These are phyloP conservation scores for Diploscapter pachys DNA, from an alignment of 1,140 invertebrate species.

Conservation along the genomic window DNA sequence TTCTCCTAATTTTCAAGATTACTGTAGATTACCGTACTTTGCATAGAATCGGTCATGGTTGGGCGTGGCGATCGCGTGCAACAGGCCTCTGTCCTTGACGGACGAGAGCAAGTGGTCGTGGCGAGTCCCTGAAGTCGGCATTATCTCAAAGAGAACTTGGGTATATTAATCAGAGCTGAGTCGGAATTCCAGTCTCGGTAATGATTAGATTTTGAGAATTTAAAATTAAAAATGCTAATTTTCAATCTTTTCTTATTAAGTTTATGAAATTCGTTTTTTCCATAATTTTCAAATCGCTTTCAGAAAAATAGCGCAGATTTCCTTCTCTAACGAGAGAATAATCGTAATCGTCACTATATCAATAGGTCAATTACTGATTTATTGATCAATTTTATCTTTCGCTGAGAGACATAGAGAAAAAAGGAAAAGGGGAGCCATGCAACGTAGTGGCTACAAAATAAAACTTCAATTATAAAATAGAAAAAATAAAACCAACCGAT, in stretches of 20 bases:
- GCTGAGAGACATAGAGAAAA: background rate
- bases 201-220: too few relatives aligned
- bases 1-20: too few relatives aligned
- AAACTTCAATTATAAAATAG: background rate
- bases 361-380: too few relatives aligned
- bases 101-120: slow-evolving; percentile 34
- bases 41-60: slow-evolving; percentile 22
- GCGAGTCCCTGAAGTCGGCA: slow-evolving; percentile 1
- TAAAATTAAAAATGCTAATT: too few relatives aligned
- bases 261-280: too few relatives aligned
- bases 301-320: background rate
- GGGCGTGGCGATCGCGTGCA: slow-evolving; percentile 30
- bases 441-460: background rate
- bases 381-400: background rate
- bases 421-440: background rate
- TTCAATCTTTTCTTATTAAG: too few relatives aligned
- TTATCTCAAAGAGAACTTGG: too few relatives aligned
- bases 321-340: too few relatives aligned
- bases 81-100: slow-evolving; percentile 30
- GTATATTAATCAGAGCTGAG: too few relatives aligned
- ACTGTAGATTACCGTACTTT: background rate
- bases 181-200: too few relatives aligned
- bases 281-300: too few relatives aligned
- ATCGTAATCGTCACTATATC: too few relatives aligned
- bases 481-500: slow-evolving; percentile 21